Percentiles rank a stretch among this genome's conserved stretches.
Evolutionary conservation across 1,140 invertebrate species (phyloP).

Genomic region (Phymastichus coffea): DNA sequence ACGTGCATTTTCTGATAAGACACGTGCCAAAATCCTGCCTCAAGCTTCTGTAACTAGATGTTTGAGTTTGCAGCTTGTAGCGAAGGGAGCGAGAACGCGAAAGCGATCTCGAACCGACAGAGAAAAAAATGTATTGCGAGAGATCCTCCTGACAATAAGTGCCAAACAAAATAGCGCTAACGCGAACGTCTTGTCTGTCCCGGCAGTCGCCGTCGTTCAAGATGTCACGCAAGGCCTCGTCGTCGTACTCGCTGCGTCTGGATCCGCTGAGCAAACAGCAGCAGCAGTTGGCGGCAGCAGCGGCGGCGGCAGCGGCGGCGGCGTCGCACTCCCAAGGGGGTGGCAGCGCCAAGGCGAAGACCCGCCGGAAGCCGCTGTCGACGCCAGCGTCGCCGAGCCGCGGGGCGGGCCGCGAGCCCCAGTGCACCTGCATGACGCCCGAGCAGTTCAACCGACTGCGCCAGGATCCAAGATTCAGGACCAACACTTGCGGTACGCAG

Average conservation of each 20-base stretch:
- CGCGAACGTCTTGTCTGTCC: no score
- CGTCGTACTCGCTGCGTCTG: conserved; percentile 91
- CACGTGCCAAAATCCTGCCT: no score
- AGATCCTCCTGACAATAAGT: no score
- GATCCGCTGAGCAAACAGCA: conserved; percentile 80
- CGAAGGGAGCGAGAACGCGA: no score
- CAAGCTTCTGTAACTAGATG: no score
- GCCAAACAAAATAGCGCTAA: no score
- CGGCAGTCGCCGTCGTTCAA: conserved; percentile 96
- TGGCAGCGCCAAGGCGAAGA: conserved; percentile 66
- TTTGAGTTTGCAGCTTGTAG: no score
- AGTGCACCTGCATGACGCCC: conserved; percentile 93
- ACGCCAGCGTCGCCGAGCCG: conserved; percentile 91
- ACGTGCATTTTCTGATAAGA: no score
- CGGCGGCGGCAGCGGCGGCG: no score
- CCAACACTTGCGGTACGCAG: conserved; percentile 48
- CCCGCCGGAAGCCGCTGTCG: conserved; percentile 83
- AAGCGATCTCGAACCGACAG: no score
- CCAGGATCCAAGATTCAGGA: conserved; percentile 82
- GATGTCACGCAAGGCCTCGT: conserved; percentile 94
- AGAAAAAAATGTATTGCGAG: no score
- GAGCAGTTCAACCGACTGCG: conserved; percentile 84
- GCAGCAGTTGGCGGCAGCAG: neutral
- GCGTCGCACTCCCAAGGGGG: no score
- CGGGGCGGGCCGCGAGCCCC: conserved; percentile 75